phyloP scores from a whole-genome alignment of 2,888 invertebrate genomes.

The Lasioglossum oenotherae region DNA sequence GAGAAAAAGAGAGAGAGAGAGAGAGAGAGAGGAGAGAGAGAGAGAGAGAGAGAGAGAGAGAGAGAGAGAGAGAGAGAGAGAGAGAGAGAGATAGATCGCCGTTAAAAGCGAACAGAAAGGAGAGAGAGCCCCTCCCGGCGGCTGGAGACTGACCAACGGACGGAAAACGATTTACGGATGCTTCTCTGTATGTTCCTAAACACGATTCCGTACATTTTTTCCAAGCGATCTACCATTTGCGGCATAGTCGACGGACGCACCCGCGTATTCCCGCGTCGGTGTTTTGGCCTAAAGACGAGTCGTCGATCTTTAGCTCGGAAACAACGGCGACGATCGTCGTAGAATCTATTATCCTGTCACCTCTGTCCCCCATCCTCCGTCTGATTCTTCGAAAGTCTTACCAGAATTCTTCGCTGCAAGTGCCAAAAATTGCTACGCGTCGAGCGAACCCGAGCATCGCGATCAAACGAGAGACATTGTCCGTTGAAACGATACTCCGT shows the following conservation, averaged over 20 bases:
- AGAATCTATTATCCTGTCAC: not conserved
- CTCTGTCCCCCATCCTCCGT: not conserved
- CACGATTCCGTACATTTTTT: slow-evolving; percentile 51
- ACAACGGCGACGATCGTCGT: not conserved
- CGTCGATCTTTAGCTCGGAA: slow-evolving; percentile 15
- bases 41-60: slow-evolving; percentile 7
- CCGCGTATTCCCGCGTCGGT: slow-evolving; percentile 10
- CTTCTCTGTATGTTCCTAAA: slow-evolving; percentile 61
- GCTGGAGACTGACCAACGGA: slow-evolving; percentile 54
- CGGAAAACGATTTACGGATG: slow-evolving; percentile 44
- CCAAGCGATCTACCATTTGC: slow-evolving; percentile 5
- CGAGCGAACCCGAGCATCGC: slow-evolving; percentile 36
- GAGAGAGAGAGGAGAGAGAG: slow-evolving; percentile 31
- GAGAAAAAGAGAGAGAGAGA: slow-evolving; percentile 5
- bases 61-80: slow-evolving; percentile 9
- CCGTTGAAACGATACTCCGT: slow-evolving; percentile 62
- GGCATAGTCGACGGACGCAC: not conserved
- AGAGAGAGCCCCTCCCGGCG: slow-evolving; percentile 39
- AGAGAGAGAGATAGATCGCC: not conserved
- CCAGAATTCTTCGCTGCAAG: slow-evolving; percentile 62
- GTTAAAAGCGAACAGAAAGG: slow-evolving; percentile 23
- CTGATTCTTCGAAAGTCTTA: slow-evolving; percentile 28
- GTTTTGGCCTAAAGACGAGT: slow-evolving; percentile 53
- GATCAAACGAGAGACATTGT: slow-evolving; percentile 24
- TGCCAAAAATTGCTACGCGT: slow-evolving; percentile 70